Evolutionary conservation across 2,113 vertebrate species (phyloP).

Genomic region (Pipa parva): DNA sequence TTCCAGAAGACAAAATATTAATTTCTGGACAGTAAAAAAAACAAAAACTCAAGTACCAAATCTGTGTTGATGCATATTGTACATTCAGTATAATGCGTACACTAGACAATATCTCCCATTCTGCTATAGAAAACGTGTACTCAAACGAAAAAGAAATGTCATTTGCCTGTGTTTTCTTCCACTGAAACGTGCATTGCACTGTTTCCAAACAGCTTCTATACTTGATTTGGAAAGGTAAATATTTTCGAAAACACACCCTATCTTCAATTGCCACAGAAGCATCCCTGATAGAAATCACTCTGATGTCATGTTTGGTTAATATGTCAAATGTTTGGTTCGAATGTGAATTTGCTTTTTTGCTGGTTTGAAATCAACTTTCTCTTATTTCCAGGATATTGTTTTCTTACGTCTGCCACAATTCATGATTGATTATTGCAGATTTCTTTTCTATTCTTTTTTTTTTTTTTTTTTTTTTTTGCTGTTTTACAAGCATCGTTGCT

Average conservation of each 20-base stretch:
- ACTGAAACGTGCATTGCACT: constrained; percentile 11
- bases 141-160: no score
- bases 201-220: constrained; percentile 14
- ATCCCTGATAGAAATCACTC: constrained; percentile 8
- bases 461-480: no score
- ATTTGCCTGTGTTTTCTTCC: no score
- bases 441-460: constrained; percentile 7
- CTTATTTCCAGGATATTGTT: constrained; percentile 16
- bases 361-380: constrained; percentile 10
- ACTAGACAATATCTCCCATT: no score
- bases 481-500: background rate
- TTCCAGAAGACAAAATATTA: no score
- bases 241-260: constrained; percentile 1
- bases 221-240: constrained; percentile 23
- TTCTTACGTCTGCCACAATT: constrained; percentile 13
- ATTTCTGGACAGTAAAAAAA: no score
- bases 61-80: no score
- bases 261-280: constrained; percentile 3
- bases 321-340: constrained; percentile 29
- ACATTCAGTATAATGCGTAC: no score
- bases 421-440: constrained; percentile 12
- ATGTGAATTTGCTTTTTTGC: constrained; percentile 18
- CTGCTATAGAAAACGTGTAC: no score
- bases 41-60: no score
- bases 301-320: constrained; percentile 26